Evolutionary conservation across 2,113 vertebrate species (phyloP).

Genomic region (Rafetus swinhoei): DNA sequence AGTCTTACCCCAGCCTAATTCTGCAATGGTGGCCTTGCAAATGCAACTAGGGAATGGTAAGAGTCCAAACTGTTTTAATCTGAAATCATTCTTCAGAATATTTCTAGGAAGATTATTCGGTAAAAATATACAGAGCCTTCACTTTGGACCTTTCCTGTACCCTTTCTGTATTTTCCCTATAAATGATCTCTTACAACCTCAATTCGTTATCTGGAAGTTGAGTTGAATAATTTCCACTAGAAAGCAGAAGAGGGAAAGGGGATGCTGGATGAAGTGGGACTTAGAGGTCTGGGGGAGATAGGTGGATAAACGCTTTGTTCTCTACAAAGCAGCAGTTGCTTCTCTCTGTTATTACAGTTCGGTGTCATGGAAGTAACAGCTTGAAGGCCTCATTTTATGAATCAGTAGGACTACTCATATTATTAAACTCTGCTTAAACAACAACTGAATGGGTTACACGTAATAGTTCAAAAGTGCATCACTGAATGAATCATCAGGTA

Average conservation of each 20-base stretch:
- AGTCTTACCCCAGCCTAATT: neutral
- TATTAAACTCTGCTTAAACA: neutral
- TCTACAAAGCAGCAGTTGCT: neutral
- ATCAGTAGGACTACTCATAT: rapidly evolving
- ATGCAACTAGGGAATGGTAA: neutral
- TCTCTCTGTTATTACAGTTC: neutral
- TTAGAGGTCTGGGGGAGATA: neutral
- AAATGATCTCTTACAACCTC: neutral
- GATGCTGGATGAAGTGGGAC: neutral
- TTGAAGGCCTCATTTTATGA: neutral
- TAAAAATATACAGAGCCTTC: neutral
- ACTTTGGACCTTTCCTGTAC: neutral
- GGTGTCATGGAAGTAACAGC: neutral
- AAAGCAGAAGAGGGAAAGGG: neutral
- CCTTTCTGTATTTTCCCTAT: neutral
- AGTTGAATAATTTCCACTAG: neutral
- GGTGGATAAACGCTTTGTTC: rapidly evolving
- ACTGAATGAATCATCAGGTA: neutral
- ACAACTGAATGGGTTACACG: too few species aligned
- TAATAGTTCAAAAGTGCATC: neutral
- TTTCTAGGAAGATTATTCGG: neutral
- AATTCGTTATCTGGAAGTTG: neutral
- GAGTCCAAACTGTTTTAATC: rapidly evolving
- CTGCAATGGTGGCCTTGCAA: neutral
- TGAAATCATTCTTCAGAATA: neutral